These are phyloP conservation scores for Calcarius lapponicus DNA, from an alignment of 2,797 vertebrate species.

Conservation along the genomic window DNA sequence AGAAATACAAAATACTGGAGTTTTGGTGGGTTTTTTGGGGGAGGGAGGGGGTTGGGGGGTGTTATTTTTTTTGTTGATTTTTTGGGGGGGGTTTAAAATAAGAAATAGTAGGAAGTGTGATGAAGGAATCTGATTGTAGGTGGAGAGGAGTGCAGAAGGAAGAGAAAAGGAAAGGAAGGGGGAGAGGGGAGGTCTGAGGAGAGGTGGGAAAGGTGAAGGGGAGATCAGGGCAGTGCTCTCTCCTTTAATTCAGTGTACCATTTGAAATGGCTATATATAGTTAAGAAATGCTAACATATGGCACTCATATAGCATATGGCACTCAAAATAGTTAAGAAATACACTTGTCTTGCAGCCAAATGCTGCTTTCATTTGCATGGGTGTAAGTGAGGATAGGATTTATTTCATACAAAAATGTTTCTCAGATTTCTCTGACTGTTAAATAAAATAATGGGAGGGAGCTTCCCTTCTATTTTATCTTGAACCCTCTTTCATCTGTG, in stretches of 20 bases:
- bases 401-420: constrained; percentile 62
- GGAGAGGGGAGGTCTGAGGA: background rate
- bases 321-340: constrained; percentile 71
- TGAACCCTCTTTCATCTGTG: background rate
- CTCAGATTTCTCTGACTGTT: constrained; percentile 50
- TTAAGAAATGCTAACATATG: constrained; percentile 66
- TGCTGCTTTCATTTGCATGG: constrained; percentile 63
- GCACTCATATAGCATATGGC: constrained; percentile 66
- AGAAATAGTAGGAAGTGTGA: constrained; percentile 45
- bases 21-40: background rate
- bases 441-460: constrained; percentile 49
- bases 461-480: constrained; percentile 35
- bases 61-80: background rate
- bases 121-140: constrained; percentile 39
- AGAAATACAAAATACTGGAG: constrained; percentile 33
- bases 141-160: background rate
- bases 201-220: constrained; percentile 23
- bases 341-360: constrained; percentile 67
- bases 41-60: no score
- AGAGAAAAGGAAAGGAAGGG: background rate
- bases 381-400: constrained; percentile 71
- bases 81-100: background rate
- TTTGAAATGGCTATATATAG: constrained; percentile 65
- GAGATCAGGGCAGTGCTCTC: constrained; percentile 8
- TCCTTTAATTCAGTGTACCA: background rate